Conservation (phyloP, 2,797 vertebrate genomes). For the Platyrinchus mystaceus region DNA sequence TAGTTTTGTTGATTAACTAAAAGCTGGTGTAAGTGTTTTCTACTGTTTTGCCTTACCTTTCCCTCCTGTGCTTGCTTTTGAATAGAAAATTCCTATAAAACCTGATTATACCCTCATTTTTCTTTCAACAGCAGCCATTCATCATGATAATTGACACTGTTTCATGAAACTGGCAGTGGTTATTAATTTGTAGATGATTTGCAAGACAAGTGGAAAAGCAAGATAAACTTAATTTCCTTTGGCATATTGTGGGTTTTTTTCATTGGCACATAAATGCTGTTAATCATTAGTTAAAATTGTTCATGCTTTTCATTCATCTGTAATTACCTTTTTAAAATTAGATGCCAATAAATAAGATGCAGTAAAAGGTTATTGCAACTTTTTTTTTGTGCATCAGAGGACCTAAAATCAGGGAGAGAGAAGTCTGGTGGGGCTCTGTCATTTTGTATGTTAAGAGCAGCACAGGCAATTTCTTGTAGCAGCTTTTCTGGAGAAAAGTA, state of each 20-base stretch:
- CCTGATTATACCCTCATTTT: not conserved
- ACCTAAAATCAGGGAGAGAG: not conserved
- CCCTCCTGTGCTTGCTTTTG: not conserved
- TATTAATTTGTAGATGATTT: slow-evolving; percentile 67
- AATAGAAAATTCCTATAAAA: not conserved
- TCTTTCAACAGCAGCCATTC: not conserved
- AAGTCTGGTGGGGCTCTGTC: not conserved
- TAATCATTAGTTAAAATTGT: slow-evolving; percentile 67
- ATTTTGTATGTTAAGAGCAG: not conserved
- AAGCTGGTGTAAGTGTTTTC: not conserved
- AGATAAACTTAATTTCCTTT: slow-evolving; percentile 66
- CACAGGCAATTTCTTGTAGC: not conserved
- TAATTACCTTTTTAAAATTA: slow-evolving; percentile 53
- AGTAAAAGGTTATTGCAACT: not conserved
- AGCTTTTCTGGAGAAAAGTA: not conserved
- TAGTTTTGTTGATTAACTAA: not conserved
- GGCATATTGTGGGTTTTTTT: not conserved
- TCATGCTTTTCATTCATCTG: slow-evolving; percentile 27
- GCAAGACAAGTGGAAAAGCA: slow-evolving; percentile 51
- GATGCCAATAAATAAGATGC: not conserved
- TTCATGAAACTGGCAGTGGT: slow-evolving; percentile 60
- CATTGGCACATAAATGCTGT: slow-evolving; percentile 49
- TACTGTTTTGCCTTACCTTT: not conserved
- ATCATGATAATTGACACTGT: slow-evolving; percentile 45
- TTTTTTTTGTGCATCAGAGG: not conserved